Evolutionary conservation across 1,140 invertebrate genomes (phyloP).

Genomic region (Zeugodacus cucurbitae): DNA sequence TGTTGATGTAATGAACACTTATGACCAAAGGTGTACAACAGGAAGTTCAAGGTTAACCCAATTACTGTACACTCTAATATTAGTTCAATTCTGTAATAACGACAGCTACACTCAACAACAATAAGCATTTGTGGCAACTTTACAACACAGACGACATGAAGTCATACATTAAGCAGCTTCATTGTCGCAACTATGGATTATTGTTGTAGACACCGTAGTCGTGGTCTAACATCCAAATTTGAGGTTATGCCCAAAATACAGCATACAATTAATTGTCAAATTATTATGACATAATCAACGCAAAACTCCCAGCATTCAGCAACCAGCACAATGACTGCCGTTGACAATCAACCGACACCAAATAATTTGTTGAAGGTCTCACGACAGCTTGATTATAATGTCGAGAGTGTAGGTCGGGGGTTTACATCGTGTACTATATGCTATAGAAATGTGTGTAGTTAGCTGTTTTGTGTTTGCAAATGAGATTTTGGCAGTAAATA

Average conservation of each 20-base stretch:
- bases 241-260: neutral
- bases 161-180: neutral
- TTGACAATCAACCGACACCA: neutral
- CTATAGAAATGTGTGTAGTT: neutral
- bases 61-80: too few relatives aligned
- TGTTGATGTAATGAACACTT: too few relatives aligned
- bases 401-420: too few relatives aligned
- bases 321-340: neutral
- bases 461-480: neutral
- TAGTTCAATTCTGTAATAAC: too few relatives aligned
- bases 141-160: neutral
- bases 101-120: too few relatives aligned
- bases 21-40: too few relatives aligned
- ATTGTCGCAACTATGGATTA: neutral
- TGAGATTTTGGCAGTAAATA: neutral
- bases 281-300: neutral
- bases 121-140: too few relatives aligned
- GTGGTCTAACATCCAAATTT: too few relatives aligned
- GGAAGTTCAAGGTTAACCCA: too few relatives aligned
- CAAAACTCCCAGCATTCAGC: too few relatives aligned
- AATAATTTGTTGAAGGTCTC: neutral
- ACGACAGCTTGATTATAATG: neutral
- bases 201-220: too few relatives aligned
- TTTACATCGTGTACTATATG: too few relatives aligned
- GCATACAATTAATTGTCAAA: neutral